Conservation (phyloP, 2,888 invertebrate genomes). For the Luperina testacea region DNA sequence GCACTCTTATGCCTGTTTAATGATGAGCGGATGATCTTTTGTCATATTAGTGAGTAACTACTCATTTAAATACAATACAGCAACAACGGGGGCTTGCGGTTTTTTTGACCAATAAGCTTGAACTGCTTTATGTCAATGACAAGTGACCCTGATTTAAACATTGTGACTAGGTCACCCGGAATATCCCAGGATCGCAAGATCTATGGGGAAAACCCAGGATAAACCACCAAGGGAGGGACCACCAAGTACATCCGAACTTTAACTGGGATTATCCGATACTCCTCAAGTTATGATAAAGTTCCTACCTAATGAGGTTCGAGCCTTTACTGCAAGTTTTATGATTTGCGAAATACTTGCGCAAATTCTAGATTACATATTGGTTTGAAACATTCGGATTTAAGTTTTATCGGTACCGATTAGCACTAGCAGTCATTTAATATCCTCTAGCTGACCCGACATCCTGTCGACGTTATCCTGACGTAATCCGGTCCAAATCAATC, state of each 20-base stretch:
- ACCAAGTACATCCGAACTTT: not conserved
- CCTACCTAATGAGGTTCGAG: no score
- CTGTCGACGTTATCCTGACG: not conserved
- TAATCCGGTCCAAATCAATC: not conserved
- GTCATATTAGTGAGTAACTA: not conserved
- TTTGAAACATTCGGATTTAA: not conserved
- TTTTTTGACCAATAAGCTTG: slow-evolving; percentile 16
- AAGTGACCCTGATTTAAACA: not conserved
- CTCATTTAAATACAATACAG: slow-evolving; percentile 9
- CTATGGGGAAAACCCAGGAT: not conserved
- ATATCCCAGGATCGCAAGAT: not conserved
- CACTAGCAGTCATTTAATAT: not conserved
- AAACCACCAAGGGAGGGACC: no score
- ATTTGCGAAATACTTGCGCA: not conserved
- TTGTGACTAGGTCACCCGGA: not conserved
- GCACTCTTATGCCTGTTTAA: not conserved
- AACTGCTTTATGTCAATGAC: not conserved
- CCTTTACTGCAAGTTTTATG: not conserved
- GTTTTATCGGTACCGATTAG: no score
- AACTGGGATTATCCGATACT: not conserved
- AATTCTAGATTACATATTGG: not conserved
- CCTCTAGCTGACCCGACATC: not conserved
- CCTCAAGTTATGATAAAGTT: not conserved
- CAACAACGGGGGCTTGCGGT: not conserved
- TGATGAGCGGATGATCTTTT: not conserved